Evolutionary conservation across 2,797 vertebrate species (phyloP).

Genomic region (Pelochelys cantorii): DNA sequence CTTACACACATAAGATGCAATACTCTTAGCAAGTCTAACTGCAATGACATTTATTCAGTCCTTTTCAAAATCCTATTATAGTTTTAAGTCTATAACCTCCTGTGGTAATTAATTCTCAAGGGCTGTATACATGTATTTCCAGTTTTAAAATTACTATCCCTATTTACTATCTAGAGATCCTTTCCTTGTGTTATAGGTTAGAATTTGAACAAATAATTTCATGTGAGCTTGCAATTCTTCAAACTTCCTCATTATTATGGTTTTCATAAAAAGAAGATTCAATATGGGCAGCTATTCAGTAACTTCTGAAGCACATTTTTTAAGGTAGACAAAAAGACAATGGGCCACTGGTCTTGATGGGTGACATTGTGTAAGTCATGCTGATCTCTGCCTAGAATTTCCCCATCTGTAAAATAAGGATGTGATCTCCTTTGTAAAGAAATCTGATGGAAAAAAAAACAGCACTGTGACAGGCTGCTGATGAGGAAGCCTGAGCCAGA

Average conservation of each 20-base stretch:
- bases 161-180: background rate
- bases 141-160: background rate
- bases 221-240: background rate
- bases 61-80: background rate
- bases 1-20: background rate
- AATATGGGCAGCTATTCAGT: background rate
- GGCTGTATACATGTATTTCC: background rate
- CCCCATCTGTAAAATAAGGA: accelerated
- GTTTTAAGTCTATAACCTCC: background rate
- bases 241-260: background rate
- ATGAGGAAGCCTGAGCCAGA: background rate
- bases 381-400: background rate
- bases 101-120: background rate
- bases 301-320: background rate
- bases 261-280: background rate
- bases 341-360: background rate
- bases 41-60: background rate
- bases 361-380: background rate
- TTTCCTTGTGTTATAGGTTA: background rate
- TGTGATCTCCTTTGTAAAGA: background rate
- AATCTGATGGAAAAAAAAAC: background rate
- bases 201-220: background rate
- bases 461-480: too few species aligned
- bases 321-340: background rate
- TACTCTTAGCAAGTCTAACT: background rate